Base-by-base conservation (phyloP, 2,113 vertebrate genomes). In the Nestor notabilis region DNA sequence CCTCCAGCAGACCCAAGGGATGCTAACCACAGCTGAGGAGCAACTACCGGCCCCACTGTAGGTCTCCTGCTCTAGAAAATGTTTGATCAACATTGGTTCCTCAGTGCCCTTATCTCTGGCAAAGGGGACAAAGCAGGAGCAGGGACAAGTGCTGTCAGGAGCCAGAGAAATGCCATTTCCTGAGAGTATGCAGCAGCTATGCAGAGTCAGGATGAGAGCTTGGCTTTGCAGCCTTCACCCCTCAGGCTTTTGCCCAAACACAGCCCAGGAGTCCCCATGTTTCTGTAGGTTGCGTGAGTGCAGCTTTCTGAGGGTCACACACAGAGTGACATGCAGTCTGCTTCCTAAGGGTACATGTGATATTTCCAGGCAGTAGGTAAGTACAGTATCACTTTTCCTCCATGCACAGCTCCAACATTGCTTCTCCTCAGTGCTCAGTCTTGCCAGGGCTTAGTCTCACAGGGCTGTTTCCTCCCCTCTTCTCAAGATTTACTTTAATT, bases 401-500 rank as follows among this genome's bases (percentile, higher is more conserved):
- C 1, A 0, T 20, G 19, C 35, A 47, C 28, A 55, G 47, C 41
- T 75, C n/a, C 20, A 17, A 31, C 8, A 5, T 39, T 0, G 2
- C 35, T 55, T 35, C 46, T 46, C 17, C 68, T 49, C 70, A 19
- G 3, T 11, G 29, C 46, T 20, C 28, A 17, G 71, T 11, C 24
- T 41, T 53, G 28, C 14, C 35, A 44, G 28, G 49, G 41, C 69
- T 87, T 46, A 20, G 27, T 41, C 83, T 53, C 16, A 2, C 35
- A 29, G 47, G 33, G 63, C 49, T 14, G 24, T 41, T 83, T 77
- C 43, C 44, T 77, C 55, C 43, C 16, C 17, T 83, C 10, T 39
- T 12, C 0, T 1, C 33, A 20, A 20, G n/a, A 43, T 5, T 72
- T 33, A 72, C 14, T 41, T 41, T 7, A 2, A 9, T 55, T 68